Conservation (phyloP, 2,113 vertebrate species). For the Rhabdomys dilectus region DNA sequence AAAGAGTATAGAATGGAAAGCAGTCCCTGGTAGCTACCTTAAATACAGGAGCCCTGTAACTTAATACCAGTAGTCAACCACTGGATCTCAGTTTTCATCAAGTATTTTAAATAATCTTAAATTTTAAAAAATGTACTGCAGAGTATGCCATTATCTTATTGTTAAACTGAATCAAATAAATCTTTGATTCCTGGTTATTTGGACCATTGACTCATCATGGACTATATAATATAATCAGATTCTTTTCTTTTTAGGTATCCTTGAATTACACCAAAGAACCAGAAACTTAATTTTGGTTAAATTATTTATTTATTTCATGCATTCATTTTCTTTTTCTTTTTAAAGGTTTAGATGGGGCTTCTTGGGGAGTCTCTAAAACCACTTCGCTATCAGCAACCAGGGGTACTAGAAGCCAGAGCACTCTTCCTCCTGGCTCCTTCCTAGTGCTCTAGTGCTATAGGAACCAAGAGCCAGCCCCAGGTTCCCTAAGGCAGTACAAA, state of each 20-base stretch:
- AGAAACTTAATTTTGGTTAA: slow-evolving; percentile 84
- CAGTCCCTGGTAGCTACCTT: slow-evolving; percentile 71
- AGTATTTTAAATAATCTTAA: slow-evolving; percentile 78
- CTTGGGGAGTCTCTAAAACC: slow-evolving; percentile 71
- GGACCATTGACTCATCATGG: slow-evolving; percentile 78
- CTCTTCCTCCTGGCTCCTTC: slow-evolving; percentile 56
- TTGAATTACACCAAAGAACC: slow-evolving; percentile 85
- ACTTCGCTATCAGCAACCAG: slow-evolving; percentile 60
- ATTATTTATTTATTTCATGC: slow-evolving; percentile 86
- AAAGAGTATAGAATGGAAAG: slow-evolving; percentile 58
- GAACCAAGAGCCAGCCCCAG: slow-evolving; percentile 52
- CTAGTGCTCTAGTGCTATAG: slow-evolving; percentile 52
- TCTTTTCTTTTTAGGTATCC: slow-evolving; percentile 78
- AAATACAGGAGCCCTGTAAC: slow-evolving; percentile 70
- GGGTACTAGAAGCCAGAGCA: slow-evolving; percentile 60
- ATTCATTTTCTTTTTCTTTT: slow-evolving; percentile 80
- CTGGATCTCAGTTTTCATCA: slow-evolving; percentile 80
- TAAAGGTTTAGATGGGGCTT: slow-evolving; percentile 77
- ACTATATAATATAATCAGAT: slow-evolving; percentile 81
- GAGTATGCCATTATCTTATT: slow-evolving; percentile 70
- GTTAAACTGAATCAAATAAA: slow-evolving; percentile 73
- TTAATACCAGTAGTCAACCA: slow-evolving; percentile 78
- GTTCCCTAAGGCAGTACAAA: slow-evolving; percentile 73
- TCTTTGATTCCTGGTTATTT: slow-evolving; percentile 77
- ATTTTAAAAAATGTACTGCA: slow-evolving; percentile 60